Evolutionary conservation across 2,113 vertebrate species (phyloP).

Genomic region (Xenus cinereus): DNA sequence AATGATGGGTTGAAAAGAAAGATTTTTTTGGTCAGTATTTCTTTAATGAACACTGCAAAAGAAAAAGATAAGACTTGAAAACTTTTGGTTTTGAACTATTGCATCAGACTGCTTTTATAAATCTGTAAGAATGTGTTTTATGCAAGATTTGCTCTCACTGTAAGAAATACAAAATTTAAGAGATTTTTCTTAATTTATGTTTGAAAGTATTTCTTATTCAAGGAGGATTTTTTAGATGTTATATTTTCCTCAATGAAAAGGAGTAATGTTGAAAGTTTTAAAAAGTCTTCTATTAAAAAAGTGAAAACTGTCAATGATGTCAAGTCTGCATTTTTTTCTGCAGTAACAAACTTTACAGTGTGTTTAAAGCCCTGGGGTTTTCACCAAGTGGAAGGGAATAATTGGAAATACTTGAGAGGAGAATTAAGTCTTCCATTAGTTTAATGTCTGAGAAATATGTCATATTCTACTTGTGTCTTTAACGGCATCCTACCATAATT

Average conservation of each 20-base stretch:
- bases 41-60: not conserved
- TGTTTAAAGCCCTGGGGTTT: not conserved
- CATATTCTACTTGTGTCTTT: not conserved
- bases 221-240: constrained; percentile 32
- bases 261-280: not conserved
- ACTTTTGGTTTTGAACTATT: not conserved
- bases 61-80: not conserved
- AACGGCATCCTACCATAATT: not conserved
- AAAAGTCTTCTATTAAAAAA: constrained; percentile 30
- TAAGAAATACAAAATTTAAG: not conserved
- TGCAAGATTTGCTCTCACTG: not conserved
- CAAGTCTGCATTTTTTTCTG: not conserved
- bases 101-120: not conserved
- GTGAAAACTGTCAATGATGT: not conserved
- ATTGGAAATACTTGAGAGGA: not conserved
- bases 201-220: constrained; percentile 40
- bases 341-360: not conserved
- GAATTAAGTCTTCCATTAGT: not conserved
- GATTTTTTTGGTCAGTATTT: not conserved
- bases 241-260: constrained; percentile 49
- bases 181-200: constrained; percentile 19
- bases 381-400: not conserved
- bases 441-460: not conserved
- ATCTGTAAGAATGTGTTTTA: not conserved
- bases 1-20: not conserved